Evolutionary conservation across 2,888 invertebrate species (phyloP).

Genomic region (Sarcophaga subvicina): DNA sequence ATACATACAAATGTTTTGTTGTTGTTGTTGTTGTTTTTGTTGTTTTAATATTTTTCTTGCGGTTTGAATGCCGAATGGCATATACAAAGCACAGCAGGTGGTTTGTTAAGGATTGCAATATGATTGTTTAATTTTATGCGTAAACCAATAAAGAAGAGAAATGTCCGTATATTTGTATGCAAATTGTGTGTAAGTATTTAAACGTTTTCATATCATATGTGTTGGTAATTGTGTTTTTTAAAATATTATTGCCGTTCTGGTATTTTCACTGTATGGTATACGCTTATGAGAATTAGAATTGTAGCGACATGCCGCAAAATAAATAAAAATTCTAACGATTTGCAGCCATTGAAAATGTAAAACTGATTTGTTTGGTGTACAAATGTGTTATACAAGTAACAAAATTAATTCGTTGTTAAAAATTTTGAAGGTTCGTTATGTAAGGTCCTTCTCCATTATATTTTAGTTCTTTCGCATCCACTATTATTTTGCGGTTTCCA

Average conservation of each 20-base stretch:
- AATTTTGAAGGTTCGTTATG: no score
- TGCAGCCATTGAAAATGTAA: no score
- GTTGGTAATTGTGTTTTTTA: background rate
- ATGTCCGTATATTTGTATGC: constrained; percentile 23
- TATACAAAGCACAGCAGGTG: constrained; percentile 56
- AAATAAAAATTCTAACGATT: background rate
- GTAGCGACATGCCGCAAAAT: background rate
- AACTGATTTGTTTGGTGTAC: no score
- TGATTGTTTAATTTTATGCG: constrained; percentile 65
- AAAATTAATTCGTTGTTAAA: no score
- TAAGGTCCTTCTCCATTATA: no score
- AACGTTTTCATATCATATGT: constrained; percentile 25
- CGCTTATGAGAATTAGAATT: background rate
- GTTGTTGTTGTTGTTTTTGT: constrained; percentile 9
- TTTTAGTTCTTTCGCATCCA: no score
- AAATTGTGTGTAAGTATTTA: constrained; percentile 17
- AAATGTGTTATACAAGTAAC: no score
- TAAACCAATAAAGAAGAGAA: constrained; percentile 56
- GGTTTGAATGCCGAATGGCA: constrained; percentile 31
- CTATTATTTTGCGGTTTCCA: no score
- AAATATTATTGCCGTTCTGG: constrained; percentile 14
- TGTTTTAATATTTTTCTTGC: constrained; percentile 12
- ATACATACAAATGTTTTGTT: background rate
- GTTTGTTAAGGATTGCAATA: constrained; percentile 45
- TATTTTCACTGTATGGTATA: background rate